These are phyloP conservation scores for Oncorhynchus nerka DNA, from an alignment of 2,113 vertebrate species.

Conservation along the genomic window DNA sequence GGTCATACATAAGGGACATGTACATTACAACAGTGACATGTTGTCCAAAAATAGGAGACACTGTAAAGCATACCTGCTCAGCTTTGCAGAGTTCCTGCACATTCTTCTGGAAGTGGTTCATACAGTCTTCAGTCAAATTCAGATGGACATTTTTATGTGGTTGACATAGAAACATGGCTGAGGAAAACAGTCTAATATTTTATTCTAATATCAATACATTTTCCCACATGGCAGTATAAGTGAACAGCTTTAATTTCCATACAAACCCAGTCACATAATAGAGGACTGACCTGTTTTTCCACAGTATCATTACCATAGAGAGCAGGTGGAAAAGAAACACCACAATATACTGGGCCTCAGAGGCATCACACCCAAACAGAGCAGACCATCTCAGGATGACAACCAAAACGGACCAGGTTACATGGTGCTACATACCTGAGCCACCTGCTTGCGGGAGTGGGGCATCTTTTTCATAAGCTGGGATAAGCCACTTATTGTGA, in stretches of 20 bases:
- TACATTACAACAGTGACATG: background rate
- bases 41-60: background rate
- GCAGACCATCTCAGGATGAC: background rate
- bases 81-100: conserved; percentile 95
- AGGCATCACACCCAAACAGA: background rate
- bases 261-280: background rate
- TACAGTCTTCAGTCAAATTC: conserved; percentile 92
- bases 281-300: background rate
- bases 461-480: conserved; percentile 98
- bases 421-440: conserved; percentile 74
- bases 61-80: conserved; percentile 82
- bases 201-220: background rate
- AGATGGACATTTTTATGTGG: conserved; percentile 91
- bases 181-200: background rate
- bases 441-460: conserved; percentile 86
- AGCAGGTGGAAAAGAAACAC: background rate
- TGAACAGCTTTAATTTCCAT: background rate
- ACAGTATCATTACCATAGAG: background rate
- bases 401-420: background rate
- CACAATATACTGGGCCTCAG: background rate
- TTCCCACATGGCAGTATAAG: background rate
- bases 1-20: too few species aligned
- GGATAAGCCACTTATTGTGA: conserved; percentile 81
- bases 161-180: conserved; percentile 27
- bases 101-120: conserved; percentile 81